Percentiles rank a stretch among this genome's conserved stretches.
These are phyloP conservation scores for Aleiodes testaceus DNA, from an alignment of 2,888 invertebrate species.

Conservation along the genomic window DNA sequence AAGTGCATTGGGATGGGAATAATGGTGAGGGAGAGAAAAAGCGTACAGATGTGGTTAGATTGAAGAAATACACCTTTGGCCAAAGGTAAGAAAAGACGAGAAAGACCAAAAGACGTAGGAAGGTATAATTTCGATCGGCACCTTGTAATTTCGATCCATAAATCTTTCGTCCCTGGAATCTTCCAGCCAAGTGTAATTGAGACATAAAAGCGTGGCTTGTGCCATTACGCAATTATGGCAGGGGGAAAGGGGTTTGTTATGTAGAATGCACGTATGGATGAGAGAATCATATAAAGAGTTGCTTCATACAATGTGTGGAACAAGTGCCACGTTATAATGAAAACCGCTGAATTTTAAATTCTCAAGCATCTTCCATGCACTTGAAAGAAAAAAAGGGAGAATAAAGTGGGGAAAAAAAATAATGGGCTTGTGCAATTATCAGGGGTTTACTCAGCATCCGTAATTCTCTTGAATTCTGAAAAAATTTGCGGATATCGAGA, in stretches of 20 bases:
- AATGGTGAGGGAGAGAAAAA: background rate
- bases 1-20: background rate
- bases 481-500: background rate
- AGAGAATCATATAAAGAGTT: background rate
- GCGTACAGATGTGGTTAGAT: constrained; percentile 3
- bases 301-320: background rate
- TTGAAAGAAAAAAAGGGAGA: too few relatives aligned
- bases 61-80: constrained; percentile 13
- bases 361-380: too few relatives aligned
- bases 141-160: constrained; percentile 58
- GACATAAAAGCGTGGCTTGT: constrained; percentile 58
- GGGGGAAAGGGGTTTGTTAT: constrained; percentile 8
- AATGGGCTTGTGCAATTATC: too few relatives aligned
- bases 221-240: constrained; percentile 53
- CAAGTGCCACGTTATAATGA: too few relatives aligned
- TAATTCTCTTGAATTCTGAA: too few relatives aligned
- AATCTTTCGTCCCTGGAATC: constrained; percentile 55
- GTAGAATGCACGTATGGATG: constrained; percentile 17
- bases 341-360: too few relatives aligned
- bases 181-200: constrained; percentile 55
- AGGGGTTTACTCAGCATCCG: too few relatives aligned
- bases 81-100: constrained; percentile 11
- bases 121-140: constrained; percentile 58
- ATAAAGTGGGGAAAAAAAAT: too few relatives aligned
- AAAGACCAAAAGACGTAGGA: constrained; percentile 48